phyloP scores from a whole-genome alignment of 2,888 invertebrate species.

The Chloromyia formosa region DNA sequence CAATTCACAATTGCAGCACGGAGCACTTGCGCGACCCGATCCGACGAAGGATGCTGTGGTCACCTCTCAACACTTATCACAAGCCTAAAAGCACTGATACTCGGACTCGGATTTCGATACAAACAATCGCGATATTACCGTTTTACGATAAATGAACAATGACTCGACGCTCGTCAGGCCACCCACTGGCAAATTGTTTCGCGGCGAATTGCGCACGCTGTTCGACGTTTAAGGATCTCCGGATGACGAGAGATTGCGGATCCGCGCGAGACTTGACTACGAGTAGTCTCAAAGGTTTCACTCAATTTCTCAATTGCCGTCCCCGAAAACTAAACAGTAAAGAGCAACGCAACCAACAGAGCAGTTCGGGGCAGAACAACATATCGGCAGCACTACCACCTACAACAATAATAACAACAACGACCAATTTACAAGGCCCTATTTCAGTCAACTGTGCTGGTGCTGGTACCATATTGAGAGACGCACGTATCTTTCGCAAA shows the following conservation, averaged over 20 bases:
- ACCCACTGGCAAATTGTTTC: background rate
- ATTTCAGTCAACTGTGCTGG: slow-evolving; percentile 9
- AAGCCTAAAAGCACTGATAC: background rate
- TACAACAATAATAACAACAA: no score
- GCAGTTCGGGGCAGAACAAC: background rate
- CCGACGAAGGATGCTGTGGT: background rate
- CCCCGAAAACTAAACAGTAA: background rate
- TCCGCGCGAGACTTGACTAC: slow-evolving; percentile 21
- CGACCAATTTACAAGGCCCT: slow-evolving; percentile 27
- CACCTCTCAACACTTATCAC: no score
- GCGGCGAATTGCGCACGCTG: slow-evolving; percentile 41
- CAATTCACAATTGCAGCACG: background rate
- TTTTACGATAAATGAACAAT: background rate
- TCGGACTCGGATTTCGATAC: background rate
- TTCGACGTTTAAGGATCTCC: slow-evolving; percentile 52
- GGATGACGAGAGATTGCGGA: slow-evolving; percentile 49
- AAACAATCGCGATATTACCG: background rate
- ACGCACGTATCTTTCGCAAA: slow-evolving; percentile 24
- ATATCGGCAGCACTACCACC: background rate
- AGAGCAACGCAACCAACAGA: background rate
- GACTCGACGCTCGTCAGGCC: background rate
- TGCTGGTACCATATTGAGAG: no score
- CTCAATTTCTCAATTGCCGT: slow-evolving; percentile 5
- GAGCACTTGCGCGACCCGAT: background rate
- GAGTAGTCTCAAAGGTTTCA: background rate